Percentiles rank a stretch among this genome's conserved stretches.
phyloP scores from a whole-genome alignment of 2,888 invertebrate genomes.

The Eilema caniola region DNA sequence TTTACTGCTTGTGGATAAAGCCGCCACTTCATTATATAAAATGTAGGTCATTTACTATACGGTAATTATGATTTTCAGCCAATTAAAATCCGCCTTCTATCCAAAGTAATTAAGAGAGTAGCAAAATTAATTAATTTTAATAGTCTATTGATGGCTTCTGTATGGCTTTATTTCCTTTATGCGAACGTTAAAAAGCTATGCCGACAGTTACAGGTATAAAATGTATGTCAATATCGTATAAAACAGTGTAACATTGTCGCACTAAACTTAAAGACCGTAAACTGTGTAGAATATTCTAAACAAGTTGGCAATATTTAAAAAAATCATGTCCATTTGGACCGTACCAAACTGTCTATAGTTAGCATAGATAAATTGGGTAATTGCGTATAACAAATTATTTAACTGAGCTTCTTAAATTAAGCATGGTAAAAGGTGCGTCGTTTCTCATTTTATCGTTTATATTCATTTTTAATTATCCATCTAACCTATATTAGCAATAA shows the following conservation, averaged over 20 bases:
- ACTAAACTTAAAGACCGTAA: slow-evolving; percentile 28
- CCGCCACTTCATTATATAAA: slow-evolving; percentile 9
- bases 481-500: no score
- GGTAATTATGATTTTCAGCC: slow-evolving; percentile 7
- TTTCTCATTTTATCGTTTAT: no score
- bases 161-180: slow-evolving; percentile 6
- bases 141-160: background rate
- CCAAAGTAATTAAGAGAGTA: slow-evolving; percentile 9
- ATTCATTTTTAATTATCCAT: no score
- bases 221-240: slow-evolving; percentile 8
- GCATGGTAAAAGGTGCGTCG: no score
- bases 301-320: background rate
- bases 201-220: background rate
- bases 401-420: no score
- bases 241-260: slow-evolving; percentile 28
- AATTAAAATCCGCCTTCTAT: slow-evolving; percentile 13
- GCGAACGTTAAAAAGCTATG: background rate
- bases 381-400: no score
- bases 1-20: background rate
- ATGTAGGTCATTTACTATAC: slow-evolving; percentile 13
- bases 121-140: slow-evolving; percentile 8
- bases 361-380: slow-evolving; percentile 33
- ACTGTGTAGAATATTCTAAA: slow-evolving; percentile 28
- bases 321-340: background rate
- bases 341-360: slow-evolving; percentile 6